Evolutionary conservation across 2,113 vertebrate genomes (phyloP).

Genomic region (Saimiri boliviensis): DNA sequence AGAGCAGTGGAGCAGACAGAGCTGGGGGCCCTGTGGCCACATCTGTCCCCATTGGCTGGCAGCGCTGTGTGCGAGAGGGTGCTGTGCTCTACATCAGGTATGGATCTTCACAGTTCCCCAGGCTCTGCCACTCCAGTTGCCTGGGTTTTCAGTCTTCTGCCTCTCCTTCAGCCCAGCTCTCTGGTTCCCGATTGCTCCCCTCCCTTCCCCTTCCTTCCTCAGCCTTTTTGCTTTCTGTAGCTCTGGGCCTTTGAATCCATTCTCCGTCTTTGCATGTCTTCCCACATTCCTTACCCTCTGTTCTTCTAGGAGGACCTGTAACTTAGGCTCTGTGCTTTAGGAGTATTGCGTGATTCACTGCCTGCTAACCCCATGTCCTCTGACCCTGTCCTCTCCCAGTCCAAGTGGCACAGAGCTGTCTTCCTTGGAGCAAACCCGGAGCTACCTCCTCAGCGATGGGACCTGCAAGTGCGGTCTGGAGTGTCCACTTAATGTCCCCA

Average conservation of each 20-base stretch:
- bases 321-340: not conserved
- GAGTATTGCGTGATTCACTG: not conserved
- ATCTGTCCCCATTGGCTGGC: constrained; percentile 87
- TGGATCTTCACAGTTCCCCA: not conserved
- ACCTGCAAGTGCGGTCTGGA: constrained; percentile 96
- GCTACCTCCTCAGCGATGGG: constrained; percentile 93
- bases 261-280: not conserved
- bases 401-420: constrained; percentile 90
- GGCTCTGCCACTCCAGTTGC: not conserved
- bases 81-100: constrained; percentile 92
- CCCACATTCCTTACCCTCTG: not conserved
- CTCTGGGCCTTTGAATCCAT: not conserved
- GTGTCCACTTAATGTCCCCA: constrained; percentile 92
- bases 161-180: not conserved
- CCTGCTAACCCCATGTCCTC: not conserved
- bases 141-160: not conserved
- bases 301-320: not conserved
- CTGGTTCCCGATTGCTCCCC: too few relatives aligned
- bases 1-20: constrained; percentile 90
- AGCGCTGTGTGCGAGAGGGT: constrained; percentile 89
- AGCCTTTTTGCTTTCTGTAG: not conserved
- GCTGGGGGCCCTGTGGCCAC: constrained; percentile 88
- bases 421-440: constrained; percentile 91
- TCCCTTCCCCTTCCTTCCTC: not conserved
- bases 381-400: constrained; percentile 78